Evolutionary conservation across 2,888 invertebrate species (phyloP).

Genomic region (Eilema sororculum): DNA sequence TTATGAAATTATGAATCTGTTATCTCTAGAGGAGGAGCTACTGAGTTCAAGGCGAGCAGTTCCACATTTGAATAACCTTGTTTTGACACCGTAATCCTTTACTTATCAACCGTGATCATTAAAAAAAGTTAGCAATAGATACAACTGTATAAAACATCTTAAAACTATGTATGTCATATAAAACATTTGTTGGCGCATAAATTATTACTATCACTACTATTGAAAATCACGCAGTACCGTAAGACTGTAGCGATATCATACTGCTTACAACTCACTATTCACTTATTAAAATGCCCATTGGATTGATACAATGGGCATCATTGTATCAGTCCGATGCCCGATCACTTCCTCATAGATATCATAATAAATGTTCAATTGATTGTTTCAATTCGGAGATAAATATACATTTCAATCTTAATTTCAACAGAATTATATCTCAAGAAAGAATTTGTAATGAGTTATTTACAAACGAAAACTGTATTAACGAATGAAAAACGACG

Average conservation of each 20-base stretch:
- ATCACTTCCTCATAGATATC: not conserved
- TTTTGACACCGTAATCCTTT: too few species aligned
- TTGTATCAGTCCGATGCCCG: not conserved
- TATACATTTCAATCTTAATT: not conserved
- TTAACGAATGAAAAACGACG: slow-evolving; percentile 18
- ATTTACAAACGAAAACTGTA: not conserved
- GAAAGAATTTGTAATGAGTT: slow-evolving; percentile 7
- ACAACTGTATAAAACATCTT: not conserved
- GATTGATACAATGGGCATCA: not conserved
- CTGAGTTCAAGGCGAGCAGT: not conserved
- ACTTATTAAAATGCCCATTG: not conserved
- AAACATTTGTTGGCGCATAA: too few species aligned
- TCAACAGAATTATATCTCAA: not conserved
- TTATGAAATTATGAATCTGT: not conserved
- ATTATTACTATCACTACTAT: too few species aligned
- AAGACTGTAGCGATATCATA: not conserved
- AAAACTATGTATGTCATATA: too few species aligned
- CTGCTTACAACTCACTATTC: not conserved
- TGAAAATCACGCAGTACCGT: too few species aligned
- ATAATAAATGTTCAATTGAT: not conserved
- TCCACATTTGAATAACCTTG: not conserved
- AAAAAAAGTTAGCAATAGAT: not conserved
- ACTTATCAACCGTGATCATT: not conserved
- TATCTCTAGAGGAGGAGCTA: too few species aligned
- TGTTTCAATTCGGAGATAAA: not conserved